Conservation (phyloP, 2,888 invertebrate genomes). For the Callimorpha dominula region DNA sequence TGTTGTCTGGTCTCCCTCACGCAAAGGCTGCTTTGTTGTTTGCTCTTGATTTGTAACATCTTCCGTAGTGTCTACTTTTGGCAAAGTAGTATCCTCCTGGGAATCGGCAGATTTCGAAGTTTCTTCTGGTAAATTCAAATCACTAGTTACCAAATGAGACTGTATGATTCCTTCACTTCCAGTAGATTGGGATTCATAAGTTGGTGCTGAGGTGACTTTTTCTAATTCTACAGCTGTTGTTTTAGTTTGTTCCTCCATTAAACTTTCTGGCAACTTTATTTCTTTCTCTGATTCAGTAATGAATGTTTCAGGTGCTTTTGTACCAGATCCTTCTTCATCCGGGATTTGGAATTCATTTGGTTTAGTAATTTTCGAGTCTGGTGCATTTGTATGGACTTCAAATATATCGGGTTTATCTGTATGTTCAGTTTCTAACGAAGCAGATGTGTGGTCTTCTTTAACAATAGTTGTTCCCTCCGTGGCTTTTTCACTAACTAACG, state of each 20-base stretch:
- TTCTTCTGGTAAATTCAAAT: constrained; percentile 17
- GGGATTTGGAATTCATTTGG: constrained; percentile 12
- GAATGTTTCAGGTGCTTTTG: constrained; percentile 19
- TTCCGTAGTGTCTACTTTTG: constrained; percentile 24
- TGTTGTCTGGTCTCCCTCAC: constrained; percentile 19
- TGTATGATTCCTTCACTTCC: constrained; percentile 15
- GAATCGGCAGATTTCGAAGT: constrained; percentile 6
- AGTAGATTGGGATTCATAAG: constrained; percentile 25
- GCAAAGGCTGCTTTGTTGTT: constrained; percentile 14
- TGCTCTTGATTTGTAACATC: constrained; percentile 21
- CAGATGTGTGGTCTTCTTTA: constrained; percentile 19
- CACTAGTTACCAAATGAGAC: constrained; percentile 2
- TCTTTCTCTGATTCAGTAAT: constrained; percentile 21
- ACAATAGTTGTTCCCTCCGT: constrained; percentile 20
- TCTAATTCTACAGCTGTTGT: constrained; percentile 13
- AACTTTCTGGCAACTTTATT: constrained; percentile 22
- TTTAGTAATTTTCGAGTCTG: neutral
- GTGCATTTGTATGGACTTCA: constrained; percentile 1
- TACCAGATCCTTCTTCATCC: constrained; percentile 22
- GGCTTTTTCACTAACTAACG: constrained; percentile 5
- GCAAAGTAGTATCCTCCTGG: constrained; percentile 14
- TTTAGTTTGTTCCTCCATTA: constrained; percentile 21
- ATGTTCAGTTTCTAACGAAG: constrained; percentile 1
- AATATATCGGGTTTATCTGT: constrained; percentile 20
- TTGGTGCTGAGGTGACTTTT: constrained; percentile 25